Evolutionary conservation across 2,113 vertebrate genomes (phyloP).

Genomic region (Thalassarche chlororhynchos): DNA sequence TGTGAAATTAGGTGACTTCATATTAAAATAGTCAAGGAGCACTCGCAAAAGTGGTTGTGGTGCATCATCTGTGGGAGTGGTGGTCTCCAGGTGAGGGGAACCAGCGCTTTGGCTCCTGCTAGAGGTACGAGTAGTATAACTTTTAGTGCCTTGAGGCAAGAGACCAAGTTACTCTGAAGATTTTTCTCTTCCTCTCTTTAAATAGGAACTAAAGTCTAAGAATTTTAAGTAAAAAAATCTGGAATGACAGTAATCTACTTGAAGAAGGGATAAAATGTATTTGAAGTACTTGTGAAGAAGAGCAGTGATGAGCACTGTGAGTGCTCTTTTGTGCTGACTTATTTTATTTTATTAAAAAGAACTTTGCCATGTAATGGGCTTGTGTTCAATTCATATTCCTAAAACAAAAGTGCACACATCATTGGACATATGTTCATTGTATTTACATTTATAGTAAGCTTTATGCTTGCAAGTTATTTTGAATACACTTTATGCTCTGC

Average conservation of each 20-base stretch:
- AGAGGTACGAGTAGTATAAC: background rate
- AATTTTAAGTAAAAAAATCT: background rate
- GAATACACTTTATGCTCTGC: background rate
- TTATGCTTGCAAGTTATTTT: background rate
- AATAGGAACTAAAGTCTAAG: background rate
- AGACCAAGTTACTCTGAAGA: background rate
- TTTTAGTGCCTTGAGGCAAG: background rate
- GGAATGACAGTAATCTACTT: background rate
- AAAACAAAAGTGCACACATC: background rate
- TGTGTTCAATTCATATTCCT: background rate
- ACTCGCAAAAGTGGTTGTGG: background rate
- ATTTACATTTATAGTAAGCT: background rate
- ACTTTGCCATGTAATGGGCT: background rate
- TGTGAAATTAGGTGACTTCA: background rate
- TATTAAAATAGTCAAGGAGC: background rate
- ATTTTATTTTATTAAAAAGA: background rate
- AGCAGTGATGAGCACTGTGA: background rate
- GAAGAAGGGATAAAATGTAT: background rate
- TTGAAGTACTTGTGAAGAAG: background rate
- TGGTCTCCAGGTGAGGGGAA: background rate
- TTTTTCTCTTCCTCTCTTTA: background rate
- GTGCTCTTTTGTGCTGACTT: background rate
- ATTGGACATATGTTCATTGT: background rate
- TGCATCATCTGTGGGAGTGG: background rate
- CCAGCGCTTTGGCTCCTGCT: background rate